These are phyloP conservation scores for Gopherus flavomarginatus DNA, from an alignment of 2,113 vertebrate species.

Conservation along the genomic window DNA sequence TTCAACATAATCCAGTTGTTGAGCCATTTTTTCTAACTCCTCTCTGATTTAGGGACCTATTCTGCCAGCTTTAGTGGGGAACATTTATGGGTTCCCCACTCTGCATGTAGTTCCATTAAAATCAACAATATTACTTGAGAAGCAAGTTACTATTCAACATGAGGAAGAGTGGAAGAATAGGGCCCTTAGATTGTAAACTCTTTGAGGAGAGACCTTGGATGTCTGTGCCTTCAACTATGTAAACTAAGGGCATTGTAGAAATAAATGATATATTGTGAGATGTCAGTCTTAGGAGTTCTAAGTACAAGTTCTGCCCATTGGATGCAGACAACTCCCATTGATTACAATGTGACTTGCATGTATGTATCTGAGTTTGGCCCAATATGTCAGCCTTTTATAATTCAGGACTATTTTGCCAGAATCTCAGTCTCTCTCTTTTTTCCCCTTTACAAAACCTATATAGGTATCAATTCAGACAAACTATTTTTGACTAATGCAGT, in stretches of 20 bases:
- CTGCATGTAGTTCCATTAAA: accelerated
- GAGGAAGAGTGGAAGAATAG: neutral
- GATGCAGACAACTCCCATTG: accelerated
- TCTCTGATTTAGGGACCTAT: neutral
- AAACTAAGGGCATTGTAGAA: neutral
- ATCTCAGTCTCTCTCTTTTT: neutral
- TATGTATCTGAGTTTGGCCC: neutral
- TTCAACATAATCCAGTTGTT: neutral
- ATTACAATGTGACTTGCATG: accelerated
- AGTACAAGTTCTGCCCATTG: neutral
- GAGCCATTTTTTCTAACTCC: neutral
- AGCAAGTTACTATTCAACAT: neutral
- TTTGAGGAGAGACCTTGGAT: neutral
- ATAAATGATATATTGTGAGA: accelerated
- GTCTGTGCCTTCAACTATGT: neutral
- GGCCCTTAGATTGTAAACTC: neutral
- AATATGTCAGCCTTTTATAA: accelerated
- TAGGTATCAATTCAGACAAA: neutral
- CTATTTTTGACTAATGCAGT: neutral
- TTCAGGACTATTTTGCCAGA: neutral
- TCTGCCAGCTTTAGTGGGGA: neutral
- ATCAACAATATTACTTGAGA: accelerated
- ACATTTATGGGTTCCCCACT: neutral
- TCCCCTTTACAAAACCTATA: neutral
- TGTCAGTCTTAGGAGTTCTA: neutral